phyloP scores from a whole-genome alignment of 2,888 invertebrate species.

The Torymus auratus region DNA sequence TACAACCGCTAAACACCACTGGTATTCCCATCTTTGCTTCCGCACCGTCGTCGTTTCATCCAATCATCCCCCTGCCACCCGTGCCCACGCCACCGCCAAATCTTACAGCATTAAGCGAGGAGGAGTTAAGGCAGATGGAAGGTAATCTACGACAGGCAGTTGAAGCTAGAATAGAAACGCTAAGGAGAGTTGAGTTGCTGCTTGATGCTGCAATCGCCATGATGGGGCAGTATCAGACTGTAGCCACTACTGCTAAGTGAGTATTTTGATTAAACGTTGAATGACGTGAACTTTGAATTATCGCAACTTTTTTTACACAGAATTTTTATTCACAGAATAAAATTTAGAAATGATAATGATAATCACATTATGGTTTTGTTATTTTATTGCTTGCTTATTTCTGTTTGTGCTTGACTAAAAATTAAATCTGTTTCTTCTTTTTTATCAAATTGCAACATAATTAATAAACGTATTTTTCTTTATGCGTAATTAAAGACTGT shows the following conservation, averaged over 20 bases:
- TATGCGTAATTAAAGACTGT: too few species aligned
- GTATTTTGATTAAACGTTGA: constrained; percentile 44
- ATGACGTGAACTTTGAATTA: neutral
- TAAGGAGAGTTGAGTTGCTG: constrained; percentile 91
- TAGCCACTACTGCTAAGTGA: constrained; percentile 79
- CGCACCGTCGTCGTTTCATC: constrained; percentile 79
- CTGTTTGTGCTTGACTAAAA: too few species aligned
- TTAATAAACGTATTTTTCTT: too few species aligned
- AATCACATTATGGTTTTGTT: too few species aligned
- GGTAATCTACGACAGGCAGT: constrained; percentile 91
- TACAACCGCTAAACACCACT: constrained; percentile 65
- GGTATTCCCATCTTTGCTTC: constrained; percentile 75
- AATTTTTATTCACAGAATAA: too few species aligned
- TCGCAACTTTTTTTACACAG: too few species aligned
- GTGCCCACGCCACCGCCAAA: constrained; percentile 88
- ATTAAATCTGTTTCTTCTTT: too few species aligned
- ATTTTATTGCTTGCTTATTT: too few species aligned
- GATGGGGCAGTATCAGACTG: constrained; percentile 94
- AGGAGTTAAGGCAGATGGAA: constrained; percentile 92
- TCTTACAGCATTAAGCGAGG: constrained; percentile 86
- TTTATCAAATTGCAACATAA: too few species aligned
- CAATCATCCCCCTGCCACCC: constrained; percentile 81
- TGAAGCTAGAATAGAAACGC: constrained; percentile 91
- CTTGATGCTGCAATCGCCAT: constrained; percentile 95
- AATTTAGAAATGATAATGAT: too few species aligned